Percentiles rank a stretch among this genome's conserved stretches.
Conservation (phyloP, 2,113 vertebrate genomes). For the Pterocles orientalis region DNA sequence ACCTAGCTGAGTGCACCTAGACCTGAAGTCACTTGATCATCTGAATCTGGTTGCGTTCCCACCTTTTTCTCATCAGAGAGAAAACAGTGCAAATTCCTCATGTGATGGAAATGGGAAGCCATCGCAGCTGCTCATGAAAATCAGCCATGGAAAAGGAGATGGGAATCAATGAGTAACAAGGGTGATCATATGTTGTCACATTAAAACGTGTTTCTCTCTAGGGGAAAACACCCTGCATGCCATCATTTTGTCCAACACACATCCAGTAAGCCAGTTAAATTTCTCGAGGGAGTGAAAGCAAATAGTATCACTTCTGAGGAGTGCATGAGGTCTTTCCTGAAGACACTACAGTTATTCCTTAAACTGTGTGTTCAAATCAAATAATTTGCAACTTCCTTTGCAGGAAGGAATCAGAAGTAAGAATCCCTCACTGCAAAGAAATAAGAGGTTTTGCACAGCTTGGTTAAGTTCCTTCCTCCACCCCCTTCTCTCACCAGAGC, state of each 20-base stretch:
- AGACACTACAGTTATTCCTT: neutral
- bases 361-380: neutral
- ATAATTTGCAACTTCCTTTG: neutral
- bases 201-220: neutral
- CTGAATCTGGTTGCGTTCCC: neutral
- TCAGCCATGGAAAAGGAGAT: neutral
- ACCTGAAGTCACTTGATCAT: neutral
- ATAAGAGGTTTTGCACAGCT: neutral
- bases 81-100: neutral
- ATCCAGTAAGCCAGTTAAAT: neutral
- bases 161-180: neutral
- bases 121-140: fast-evolving
- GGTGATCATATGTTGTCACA: neutral
- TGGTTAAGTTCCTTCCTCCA: neutral
- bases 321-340: neutral
- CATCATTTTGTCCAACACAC: neutral
- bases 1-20: neutral
- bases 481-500: neutral
- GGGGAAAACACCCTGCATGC: neutral
- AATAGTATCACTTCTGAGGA: neutral
- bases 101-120: neutral
- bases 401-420: neutral
- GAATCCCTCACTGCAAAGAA: neutral
- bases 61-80: neutral
- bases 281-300: neutral